phyloP scores from a whole-genome alignment of 1,140 invertebrate genomes.

The Linepithema humile region DNA sequence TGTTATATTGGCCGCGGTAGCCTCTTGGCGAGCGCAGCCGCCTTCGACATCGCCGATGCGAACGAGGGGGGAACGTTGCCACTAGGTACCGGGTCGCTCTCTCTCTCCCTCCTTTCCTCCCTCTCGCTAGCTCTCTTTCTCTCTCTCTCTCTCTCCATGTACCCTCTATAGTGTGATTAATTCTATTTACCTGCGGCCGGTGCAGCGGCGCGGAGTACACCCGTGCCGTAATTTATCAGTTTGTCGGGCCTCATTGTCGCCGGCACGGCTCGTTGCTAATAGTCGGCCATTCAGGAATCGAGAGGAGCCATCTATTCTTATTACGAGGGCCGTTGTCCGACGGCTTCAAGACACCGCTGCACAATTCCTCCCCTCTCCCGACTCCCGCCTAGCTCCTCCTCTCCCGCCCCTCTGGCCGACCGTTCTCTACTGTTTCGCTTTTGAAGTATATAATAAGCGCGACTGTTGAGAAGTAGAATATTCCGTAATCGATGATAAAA shows the following conservation, averaged over 20 bases:
- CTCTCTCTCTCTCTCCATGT: no score
- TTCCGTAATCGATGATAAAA: background rate
- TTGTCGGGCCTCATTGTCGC: conserved; percentile 74
- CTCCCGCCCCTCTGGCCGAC: background rate
- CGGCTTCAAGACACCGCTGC: conserved; percentile 62
- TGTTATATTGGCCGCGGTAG: conserved; percentile 76
- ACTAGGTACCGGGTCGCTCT: no score
- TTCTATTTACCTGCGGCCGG: conserved; percentile 76
- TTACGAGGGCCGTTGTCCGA: conserved; percentile 72
- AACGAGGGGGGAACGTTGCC: background rate
- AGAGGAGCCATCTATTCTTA: conserved; percentile 74
- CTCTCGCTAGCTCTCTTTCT: no score
- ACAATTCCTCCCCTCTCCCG: background rate
- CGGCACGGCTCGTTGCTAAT: conserved; percentile 72
- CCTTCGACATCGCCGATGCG: conserved; percentile 47
- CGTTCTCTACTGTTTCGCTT: background rate
- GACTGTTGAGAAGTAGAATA: background rate
- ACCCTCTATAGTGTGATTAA: conserved; percentile 74
- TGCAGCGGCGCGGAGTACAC: conserved; percentile 71
- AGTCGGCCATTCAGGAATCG: conserved; percentile 72
- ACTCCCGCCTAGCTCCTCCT: background rate
- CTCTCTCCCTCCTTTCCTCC: no score
- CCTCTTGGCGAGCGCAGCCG: conserved; percentile 51
- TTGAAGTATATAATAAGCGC: conserved; percentile 30
- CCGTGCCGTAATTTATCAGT: conserved; percentile 75